Conservation (phyloP, 2,113 vertebrate species). For the Dendropsophus ebraccatus region DNA sequence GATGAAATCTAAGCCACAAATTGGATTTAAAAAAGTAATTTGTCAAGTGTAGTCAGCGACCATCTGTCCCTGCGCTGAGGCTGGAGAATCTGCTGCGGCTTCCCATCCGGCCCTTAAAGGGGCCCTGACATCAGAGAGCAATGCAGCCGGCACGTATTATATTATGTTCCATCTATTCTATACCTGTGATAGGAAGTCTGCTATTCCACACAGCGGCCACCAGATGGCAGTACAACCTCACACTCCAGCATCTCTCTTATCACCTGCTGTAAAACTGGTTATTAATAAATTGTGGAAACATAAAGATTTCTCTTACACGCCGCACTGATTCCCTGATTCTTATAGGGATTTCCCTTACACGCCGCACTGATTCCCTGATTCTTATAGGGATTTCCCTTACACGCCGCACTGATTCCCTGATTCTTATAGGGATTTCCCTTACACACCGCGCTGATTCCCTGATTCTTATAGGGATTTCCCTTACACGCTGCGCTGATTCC, state of each 20-base stretch:
- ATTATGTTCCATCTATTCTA: background rate
- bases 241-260: background rate
- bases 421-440: too few species aligned
- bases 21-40: constrained; percentile 29
- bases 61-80: background rate
- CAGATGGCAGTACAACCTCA: background rate
- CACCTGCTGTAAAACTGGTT: background rate
- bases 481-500: too few species aligned
- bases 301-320: too few species aligned
- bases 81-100: background rate
- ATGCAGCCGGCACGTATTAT: background rate
- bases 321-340: too few species aligned
- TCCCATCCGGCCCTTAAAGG: background rate
- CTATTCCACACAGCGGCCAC: background rate
- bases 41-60: background rate
- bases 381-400: too few species aligned
- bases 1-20: background rate
- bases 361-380: too few species aligned
- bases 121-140: too few species aligned
- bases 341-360: too few species aligned
- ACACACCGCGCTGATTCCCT: too few species aligned
- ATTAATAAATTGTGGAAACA: background rate
- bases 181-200: background rate
- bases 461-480: too few species aligned
- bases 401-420: too few species aligned